Conservation (phyloP, 2,113 vertebrate genomes). For the Vicugna pacos region DNA sequence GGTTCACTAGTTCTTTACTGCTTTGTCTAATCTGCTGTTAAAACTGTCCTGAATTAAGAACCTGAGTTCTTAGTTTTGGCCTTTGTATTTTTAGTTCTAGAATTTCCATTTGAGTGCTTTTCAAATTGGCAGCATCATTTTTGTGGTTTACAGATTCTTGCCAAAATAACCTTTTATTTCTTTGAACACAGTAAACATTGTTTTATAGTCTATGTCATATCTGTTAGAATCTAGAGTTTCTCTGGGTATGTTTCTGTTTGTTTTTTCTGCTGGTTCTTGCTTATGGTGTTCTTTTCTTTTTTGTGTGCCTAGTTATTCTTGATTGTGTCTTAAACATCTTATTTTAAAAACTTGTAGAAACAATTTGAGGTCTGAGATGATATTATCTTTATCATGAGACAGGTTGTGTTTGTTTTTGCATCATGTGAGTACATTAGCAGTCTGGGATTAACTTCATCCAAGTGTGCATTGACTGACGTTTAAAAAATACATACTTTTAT, state of each 20-base stretch:
- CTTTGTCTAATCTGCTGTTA: not conserved
- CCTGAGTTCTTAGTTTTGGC: conserved; percentile 12
- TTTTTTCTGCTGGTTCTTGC: not conserved
- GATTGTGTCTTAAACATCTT: not conserved
- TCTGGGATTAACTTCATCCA: not conserved
- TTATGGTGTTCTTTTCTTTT: not conserved
- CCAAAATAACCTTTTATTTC: not conserved
- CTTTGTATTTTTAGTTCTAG: not conserved
- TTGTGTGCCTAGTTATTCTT: not conserved
- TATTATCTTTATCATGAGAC: not conserved
- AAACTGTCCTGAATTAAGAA: not conserved
- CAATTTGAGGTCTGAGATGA: not conserved
- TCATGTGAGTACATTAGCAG: not conserved
- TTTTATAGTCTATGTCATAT: not conserved
- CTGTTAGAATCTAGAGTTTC: not conserved
- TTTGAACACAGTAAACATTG: not conserved
- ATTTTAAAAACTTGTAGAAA: not conserved
- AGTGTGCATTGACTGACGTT: not conserved
- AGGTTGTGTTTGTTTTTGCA: not conserved
- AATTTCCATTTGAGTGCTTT: not conserved
- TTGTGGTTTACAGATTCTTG: not conserved
- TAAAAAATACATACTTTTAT: too few species aligned
- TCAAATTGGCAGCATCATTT: not conserved
- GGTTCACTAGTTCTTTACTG: not conserved
- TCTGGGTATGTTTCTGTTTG: not conserved